Base-by-base conservation (phyloP, 2,113 vertebrate genomes). In the Neodontobutis hainanensis region DNA sequence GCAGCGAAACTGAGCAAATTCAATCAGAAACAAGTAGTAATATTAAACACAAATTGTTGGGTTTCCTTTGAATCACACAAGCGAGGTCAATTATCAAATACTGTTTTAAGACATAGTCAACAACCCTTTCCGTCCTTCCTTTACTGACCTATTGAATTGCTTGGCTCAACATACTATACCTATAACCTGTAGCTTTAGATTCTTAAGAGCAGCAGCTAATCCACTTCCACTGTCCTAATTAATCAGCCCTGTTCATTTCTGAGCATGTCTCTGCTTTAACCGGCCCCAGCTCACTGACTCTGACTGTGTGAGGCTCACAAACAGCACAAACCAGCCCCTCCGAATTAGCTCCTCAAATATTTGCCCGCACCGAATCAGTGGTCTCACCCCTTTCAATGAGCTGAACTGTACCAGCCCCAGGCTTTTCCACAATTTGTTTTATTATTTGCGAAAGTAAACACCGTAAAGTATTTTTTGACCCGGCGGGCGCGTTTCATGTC, bases 291-390 rank as follows among this genome's bases (percentile, higher is more conserved):
- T 73, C 42, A 49, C 40, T 32, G 47, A 55, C 74, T 68, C 61
- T 56, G 44, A 12, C 73, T 77, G 61, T 15, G 19, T 80, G 56
- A 50, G 67, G 56, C 36, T 74, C 6, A 71, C 43, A 72, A 70
- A 81, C 70, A 74, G 61, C 68, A 85, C 64, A 81, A 81, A 85
- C 77, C 60, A 86, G 73, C 71, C 76, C 81, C 67, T 90, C 89
- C 74, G 80, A 92, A 92, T 91, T 91, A 92, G 89, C 90, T 92
- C 88, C 78, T 84, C 85, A 92, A 92, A 92, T 92, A 91, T 92
- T 92, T 91, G 69, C 88, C 82, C 38, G 78, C 61, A 73, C 80
- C 88, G 88, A 89, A 84, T 82, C 85, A 75, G 90, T 68, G 88
- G 87, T 88, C 83, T 89, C 73, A 73, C 69, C 84, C 66, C 68